These are phyloP conservation scores for Xenopus laevis DNA, from an alignment of 2,113 vertebrate species.

Conservation along the genomic window DNA sequence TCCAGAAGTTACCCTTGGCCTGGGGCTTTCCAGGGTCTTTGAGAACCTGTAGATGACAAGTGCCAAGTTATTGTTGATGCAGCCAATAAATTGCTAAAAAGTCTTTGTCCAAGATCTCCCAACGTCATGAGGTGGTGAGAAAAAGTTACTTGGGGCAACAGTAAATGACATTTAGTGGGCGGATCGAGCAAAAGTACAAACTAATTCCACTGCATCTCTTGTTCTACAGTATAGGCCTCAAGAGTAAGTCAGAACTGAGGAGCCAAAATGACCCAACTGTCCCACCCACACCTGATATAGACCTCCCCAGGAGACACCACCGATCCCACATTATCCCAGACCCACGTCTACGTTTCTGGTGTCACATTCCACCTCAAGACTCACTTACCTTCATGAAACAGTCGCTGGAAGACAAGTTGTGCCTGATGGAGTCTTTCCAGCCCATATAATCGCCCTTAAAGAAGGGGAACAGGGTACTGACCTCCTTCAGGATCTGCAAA, in stretches of 20 bases:
- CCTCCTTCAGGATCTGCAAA: slow-evolving; percentile 79
- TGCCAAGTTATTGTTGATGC: too few relatives aligned
- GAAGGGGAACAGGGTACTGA: slow-evolving; percentile 79
- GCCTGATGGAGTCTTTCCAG: slow-evolving; percentile 85
- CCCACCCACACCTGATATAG: too few relatives aligned
- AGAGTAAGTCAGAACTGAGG: too few relatives aligned
- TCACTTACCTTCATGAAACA: slow-evolving; percentile 80
- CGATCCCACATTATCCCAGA: too few relatives aligned
- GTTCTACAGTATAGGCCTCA: too few relatives aligned
- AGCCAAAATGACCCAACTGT: too few relatives aligned
- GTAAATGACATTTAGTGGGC: slow-evolving; percentile 30
- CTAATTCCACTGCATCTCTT: slow-evolving; percentile 60
- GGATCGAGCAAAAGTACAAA: slow-evolving; percentile 46
- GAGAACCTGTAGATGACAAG: slow-evolving; percentile 66
- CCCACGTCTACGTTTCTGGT: not conserved
- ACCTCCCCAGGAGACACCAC: too few relatives aligned
- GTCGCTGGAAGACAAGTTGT: slow-evolving; percentile 84
- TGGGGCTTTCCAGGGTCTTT: slow-evolving; percentile 83
- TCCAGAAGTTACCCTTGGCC: slow-evolving; percentile 89
- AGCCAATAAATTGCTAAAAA: slow-evolving; percentile 15
- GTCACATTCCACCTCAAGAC: too few relatives aligned
- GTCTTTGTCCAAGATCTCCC: slow-evolving; percentile 12
- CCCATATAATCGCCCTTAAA: slow-evolving; percentile 83
- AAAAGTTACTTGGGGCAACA: too few relatives aligned
- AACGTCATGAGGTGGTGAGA: too few relatives aligned